Evolutionary conservation across 2,797 vertebrate species (phyloP).

Genomic region (Denticeps clupeoides): DNA sequence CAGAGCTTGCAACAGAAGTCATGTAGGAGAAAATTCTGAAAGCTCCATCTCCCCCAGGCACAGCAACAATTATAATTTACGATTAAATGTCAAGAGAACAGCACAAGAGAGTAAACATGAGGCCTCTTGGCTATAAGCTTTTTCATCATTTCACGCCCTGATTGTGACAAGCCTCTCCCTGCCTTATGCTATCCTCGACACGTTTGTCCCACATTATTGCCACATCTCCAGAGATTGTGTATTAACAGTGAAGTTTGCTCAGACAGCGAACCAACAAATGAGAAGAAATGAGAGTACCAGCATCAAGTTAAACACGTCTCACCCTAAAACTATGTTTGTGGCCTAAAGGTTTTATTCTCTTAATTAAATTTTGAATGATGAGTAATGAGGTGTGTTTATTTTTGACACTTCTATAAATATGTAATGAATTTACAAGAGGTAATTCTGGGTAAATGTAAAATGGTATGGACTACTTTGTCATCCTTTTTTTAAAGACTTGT

Average conservation of each 20-base stretch:
- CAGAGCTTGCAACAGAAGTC: not conserved
- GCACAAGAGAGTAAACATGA: conserved; percentile 53
- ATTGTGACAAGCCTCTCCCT: conserved; percentile 46
- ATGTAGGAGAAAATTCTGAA: conserved; percentile 10
- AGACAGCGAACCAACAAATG: not conserved
- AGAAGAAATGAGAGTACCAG: too few species aligned
- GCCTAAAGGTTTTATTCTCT: too few species aligned
- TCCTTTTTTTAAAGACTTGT: too few species aligned
- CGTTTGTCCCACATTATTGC: not conserved
- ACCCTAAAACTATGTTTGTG: too few species aligned
- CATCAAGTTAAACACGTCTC: too few species aligned
- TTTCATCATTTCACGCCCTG: conserved; percentile 65
- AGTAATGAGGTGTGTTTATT: too few species aligned
- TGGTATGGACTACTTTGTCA: too few species aligned
- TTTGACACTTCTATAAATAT: too few species aligned
- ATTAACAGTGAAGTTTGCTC: not conserved
- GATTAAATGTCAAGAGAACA: conserved; percentile 63
- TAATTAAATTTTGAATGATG: too few species aligned
- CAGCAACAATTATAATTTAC: conserved; percentile 53
- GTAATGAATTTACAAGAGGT: too few species aligned
- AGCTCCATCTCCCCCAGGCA: conserved; percentile 31
- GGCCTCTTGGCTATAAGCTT: conserved; percentile 53
- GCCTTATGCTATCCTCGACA: not conserved
- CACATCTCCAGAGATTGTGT: not conserved
- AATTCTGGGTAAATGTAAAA: too few species aligned